Evolutionary conservation across 2,888 invertebrate genomes (phyloP), one percentile per base, ranked within the genome.

Genomic region (Chrysolina haemoptera): DNA sequence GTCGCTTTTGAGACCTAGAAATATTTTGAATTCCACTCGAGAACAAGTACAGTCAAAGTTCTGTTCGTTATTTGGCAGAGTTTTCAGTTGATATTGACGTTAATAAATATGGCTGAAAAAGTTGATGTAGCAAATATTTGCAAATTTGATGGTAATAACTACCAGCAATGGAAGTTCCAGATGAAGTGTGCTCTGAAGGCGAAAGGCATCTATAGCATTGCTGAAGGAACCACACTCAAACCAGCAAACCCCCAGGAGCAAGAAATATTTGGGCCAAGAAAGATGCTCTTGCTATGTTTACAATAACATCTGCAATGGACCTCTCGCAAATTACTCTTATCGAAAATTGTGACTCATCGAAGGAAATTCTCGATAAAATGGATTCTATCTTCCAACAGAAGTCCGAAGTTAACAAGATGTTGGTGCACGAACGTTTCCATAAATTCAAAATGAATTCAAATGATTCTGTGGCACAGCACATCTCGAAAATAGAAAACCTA

Each of bases 401-500:
- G 65, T 73, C 78, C 0, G 80, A 79, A 71, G 64, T 70, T 0
- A 82, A 80, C 62, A 82, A 82, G 68, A 82, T 82, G 80, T n/a
- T 82, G 12, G 65, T 75, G 3, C 80, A 82, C 11, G 79, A 81
- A 68, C 46, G 55, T 18, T 81, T 82, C 50, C 71, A 82, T 43
- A 71, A 81, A 41, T 82, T 81, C 46, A 81, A 77, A 68, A 81
- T 81, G 78, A 82, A 84, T 35, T n/a, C n/a, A n/a, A n/a, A n/a
- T n/a, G n/a, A n/a, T n/a, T 74, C 74, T 2, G 76, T 84, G 1
- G 80, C 81, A 1, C 80, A 84, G 62, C 83, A 84, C 63, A 76
- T 84, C 8, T 62, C 82, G 1, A 83, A 82, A 70, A 71, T 8
- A 10, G 43, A 43, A 35, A 62, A 62, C 35, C n/a, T 62, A 9